phyloP scores from a whole-genome alignment of 2,888 invertebrate species.

The Dichetophora obliterata region DNA sequence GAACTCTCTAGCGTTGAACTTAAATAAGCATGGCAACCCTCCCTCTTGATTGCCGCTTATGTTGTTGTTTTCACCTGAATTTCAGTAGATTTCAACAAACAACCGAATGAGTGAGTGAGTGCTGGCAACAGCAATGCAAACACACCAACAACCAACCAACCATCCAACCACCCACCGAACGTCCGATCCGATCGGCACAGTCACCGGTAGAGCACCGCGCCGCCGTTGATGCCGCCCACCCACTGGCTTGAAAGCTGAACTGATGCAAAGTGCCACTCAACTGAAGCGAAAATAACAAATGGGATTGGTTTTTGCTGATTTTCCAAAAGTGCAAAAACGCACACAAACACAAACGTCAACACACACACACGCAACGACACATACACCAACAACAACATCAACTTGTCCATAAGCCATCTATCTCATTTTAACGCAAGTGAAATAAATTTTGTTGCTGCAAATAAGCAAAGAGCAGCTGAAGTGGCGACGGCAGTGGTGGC shows the following conservation, averaged over 20 bases:
- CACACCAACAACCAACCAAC: slow-evolving; percentile 5
- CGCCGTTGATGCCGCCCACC: neutral
- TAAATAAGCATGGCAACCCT: slow-evolving; percentile 44
- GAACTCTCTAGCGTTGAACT: slow-evolving; percentile 21
- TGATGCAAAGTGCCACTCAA: slow-evolving; percentile 69
- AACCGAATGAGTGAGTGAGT: neutral
- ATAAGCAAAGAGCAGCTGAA: no score
- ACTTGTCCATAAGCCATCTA: slow-evolving; percentile 26
- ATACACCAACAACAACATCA: slow-evolving; percentile 44
- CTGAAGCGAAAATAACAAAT: slow-evolving; percentile 70
- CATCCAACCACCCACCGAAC: slow-evolving; percentile 11
- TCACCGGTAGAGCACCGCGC: neutral
- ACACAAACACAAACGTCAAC: slow-evolving; percentile 12
- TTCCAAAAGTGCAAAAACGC: slow-evolving; percentile 51
- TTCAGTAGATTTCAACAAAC: slow-evolving; percentile 18
- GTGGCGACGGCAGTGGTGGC: no score
- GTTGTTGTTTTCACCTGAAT: slow-evolving; percentile 43
- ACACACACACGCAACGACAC: slow-evolving; percentile 49
- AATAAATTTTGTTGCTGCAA: slow-evolving; percentile 16
- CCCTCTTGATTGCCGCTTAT: slow-evolving; percentile 27
- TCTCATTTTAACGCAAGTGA: slow-evolving; percentile 31
- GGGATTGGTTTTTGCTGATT: slow-evolving; percentile 71
- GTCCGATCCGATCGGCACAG: neutral
- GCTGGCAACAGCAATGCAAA: slow-evolving; percentile 26
- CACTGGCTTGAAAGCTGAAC: slow-evolving; percentile 51